A percentile compares a stretch with the other conserved stretches of the same genome.
phyloP scores from a whole-genome alignment of 1,140 invertebrate species.

The Portunus trituberculatus region DNA sequence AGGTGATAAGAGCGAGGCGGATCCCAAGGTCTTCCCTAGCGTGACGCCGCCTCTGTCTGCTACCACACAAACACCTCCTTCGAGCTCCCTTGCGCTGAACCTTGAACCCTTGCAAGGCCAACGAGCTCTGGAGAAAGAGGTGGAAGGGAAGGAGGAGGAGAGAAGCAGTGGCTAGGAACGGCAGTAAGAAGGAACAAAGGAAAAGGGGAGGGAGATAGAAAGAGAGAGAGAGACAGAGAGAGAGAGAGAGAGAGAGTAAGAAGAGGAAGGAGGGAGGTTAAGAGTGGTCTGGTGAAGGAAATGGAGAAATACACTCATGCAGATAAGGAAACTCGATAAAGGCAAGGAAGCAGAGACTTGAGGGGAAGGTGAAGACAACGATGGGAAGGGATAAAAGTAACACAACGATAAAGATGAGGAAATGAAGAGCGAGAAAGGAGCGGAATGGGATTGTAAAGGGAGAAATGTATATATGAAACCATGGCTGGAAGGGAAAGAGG shows the following conservation, averaged over 20 bases:
- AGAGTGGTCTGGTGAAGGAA: no score
- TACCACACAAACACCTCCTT: conserved; percentile 8
- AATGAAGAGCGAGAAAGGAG: not conserved
- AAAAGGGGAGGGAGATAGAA: not conserved
- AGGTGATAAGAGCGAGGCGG: not conserved
- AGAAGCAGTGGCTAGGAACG: not conserved
- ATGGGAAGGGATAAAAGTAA: conserved; percentile 12
- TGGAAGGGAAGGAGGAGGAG: not conserved
- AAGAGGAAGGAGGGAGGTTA: no score
- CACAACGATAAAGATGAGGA: not conserved
- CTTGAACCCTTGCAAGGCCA: conserved; percentile 9
- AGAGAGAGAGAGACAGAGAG: not conserved
- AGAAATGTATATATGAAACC: not conserved
- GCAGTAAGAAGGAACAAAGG: not conserved
- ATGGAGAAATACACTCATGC: no score
- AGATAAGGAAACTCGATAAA: not conserved
- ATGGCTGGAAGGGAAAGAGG: conserved; percentile 26
- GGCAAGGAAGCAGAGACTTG: conserved; percentile 11
- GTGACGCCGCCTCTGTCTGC: not conserved
- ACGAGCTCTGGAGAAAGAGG: not conserved
- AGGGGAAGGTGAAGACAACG: conserved; percentile 38
- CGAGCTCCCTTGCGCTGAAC: not conserved
- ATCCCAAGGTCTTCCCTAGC: no score
- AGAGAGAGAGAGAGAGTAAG: not conserved
- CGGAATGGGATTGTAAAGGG: not conserved